Percentiles rank a stretch among this genome's conserved stretches.
phyloP scores from a whole-genome alignment of 2,113 vertebrate species.

The Spilogale gracilis region DNA sequence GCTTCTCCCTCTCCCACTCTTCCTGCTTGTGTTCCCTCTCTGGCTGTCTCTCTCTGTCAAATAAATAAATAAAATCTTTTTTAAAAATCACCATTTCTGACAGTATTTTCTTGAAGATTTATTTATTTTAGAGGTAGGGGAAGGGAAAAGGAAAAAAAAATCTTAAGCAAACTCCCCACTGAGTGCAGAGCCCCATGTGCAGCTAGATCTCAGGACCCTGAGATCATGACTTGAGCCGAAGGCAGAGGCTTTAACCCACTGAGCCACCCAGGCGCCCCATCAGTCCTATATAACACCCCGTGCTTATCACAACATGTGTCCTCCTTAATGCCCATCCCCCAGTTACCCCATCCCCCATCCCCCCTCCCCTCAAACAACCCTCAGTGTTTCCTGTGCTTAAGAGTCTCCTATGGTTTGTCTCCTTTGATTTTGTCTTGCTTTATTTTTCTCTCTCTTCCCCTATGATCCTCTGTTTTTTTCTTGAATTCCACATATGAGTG shows the following conservation, averaged over 20 bases:
- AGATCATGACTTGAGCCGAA: not conserved
- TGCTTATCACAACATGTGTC: too few relatives aligned
- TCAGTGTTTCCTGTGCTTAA: not conserved
- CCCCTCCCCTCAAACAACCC: not conserved
- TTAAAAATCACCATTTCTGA: conserved; percentile 71
- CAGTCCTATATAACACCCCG: too few relatives aligned
- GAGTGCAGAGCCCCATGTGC: not conserved
- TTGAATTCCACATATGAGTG: not conserved
- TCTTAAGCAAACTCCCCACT: not conserved
- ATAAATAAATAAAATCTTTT: too few relatives aligned
- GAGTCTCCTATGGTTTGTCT: too few relatives aligned
- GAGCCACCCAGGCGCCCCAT: not conserved
- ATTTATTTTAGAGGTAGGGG: not conserved
- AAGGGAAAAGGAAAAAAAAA: not conserved
- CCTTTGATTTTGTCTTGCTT: too few relatives aligned
- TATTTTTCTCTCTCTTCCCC: not conserved
- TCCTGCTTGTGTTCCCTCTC: too few relatives aligned
- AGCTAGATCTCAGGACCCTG: not conserved
- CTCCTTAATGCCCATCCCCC: not conserved
- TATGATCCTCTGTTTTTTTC: not conserved
- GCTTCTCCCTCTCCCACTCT: too few relatives aligned
- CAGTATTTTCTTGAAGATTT: conserved; percentile 6
- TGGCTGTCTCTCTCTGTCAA: too few relatives aligned
- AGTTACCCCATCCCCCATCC: not conserved
- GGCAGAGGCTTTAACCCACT: too few relatives aligned